Evolutionary conservation across 2,113 vertebrate genomes (phyloP).

Genomic region (Perca flavescens): DNA sequence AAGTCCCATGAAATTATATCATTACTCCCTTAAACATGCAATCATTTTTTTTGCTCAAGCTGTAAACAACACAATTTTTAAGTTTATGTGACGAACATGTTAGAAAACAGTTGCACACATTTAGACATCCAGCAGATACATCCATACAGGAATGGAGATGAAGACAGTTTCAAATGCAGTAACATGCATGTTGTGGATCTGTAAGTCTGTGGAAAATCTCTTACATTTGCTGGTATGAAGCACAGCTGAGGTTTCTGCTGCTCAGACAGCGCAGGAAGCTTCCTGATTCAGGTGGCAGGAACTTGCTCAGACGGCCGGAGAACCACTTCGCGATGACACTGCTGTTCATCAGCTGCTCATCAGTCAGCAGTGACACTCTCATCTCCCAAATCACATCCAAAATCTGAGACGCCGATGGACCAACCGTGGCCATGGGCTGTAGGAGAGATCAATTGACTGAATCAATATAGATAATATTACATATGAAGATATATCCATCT

Average conservation of each 20-base stretch:
- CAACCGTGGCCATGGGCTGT: constrained; percentile 44
- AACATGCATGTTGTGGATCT: not conserved
- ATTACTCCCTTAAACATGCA: no score
- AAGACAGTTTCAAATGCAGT: not conserved
- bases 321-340: constrained; percentile 68
- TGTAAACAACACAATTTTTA: no score
- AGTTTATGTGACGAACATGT: no score
- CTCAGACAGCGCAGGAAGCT: constrained; percentile 75
- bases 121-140: no score
- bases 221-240: constrained; percentile 80
- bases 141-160: no score
- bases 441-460: not conserved
- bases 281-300: constrained; percentile 68
- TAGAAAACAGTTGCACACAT: no score
- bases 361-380: constrained; percentile 59
- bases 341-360: constrained; percentile 66
- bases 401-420: constrained; percentile 47
- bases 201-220: not conserved
- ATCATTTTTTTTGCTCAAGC: no score
- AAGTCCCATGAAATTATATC: no score
- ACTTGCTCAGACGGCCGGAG: constrained; percentile 47
- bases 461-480: not conserved
- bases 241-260: constrained; percentile 78
- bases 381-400: constrained; percentile 77
- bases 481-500: not conserved